phyloP scores from a whole-genome alignment of 2,888 invertebrate genomes.

The Pecten maximus region DNA sequence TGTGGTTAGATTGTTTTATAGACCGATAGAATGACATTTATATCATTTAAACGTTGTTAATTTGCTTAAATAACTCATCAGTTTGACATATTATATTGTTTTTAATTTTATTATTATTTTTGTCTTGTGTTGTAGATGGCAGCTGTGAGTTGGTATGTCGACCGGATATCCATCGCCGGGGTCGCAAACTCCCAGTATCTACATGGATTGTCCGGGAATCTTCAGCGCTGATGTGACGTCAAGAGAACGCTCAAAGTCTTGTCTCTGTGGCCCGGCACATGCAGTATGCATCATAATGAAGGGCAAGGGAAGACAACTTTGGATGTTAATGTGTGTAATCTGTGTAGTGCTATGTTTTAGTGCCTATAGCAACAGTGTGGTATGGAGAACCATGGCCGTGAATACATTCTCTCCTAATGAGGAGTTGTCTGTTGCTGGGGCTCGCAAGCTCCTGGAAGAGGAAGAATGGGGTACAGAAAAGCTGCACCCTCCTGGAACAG shows the following conservation, averaged over 20 bases:
- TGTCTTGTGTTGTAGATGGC: not conserved
- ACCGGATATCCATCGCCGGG: not conserved
- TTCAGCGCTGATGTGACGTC: not conserved
- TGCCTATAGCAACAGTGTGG: slow-evolving; percentile 48
- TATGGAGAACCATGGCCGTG: slow-evolving; percentile 44
- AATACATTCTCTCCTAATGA: slow-evolving; percentile 33
- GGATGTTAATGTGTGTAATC: slow-evolving; percentile 41
- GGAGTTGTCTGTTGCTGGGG: slow-evolving; percentile 52
- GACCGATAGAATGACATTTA: not conserved
- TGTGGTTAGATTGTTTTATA: not conserved
- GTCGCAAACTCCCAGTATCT: not conserved
- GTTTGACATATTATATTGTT: not conserved
- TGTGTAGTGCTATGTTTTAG: slow-evolving; percentile 39
- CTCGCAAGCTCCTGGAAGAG: slow-evolving; percentile 67
- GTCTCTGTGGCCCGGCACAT: not conserved
- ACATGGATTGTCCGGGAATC: not conserved
- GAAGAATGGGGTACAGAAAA: slow-evolving; percentile 56
- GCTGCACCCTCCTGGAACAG: slow-evolving; percentile 56
- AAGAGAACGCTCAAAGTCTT: not conserved
- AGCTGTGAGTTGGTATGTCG: not conserved
- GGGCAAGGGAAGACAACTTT: slow-evolving; percentile 23
- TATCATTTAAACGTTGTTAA: not conserved
- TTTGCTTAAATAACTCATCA: not conserved
- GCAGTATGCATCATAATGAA: slow-evolving; percentile 24
- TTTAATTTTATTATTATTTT: not conserved